A percentile compares a stretch with the other conserved stretches of the same genome.
Conservation (phyloP, 2,888 invertebrate species). For the Cerastis rubricosa region DNA sequence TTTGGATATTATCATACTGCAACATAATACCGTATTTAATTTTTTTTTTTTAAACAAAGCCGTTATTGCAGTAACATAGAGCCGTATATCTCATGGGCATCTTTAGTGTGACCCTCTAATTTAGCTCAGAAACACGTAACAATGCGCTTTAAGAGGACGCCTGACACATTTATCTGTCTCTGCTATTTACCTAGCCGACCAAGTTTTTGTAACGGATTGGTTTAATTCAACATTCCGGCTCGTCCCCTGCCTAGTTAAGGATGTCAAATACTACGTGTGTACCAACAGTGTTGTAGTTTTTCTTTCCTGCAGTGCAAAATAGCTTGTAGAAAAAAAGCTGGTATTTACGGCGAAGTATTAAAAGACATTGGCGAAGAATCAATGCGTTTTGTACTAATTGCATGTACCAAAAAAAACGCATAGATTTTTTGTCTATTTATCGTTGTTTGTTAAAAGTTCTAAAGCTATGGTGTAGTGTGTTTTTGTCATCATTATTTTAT, state of each 20-base stretch:
- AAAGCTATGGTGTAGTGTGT: too few species aligned
- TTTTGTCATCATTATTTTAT: too few species aligned
- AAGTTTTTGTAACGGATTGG: constrained; percentile 77
- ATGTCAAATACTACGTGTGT: constrained; percentile 48
- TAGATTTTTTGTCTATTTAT: not conserved
- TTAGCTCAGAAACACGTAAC: constrained; percentile 56
- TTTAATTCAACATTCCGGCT: constrained; percentile 73
- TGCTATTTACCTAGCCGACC: constrained; percentile 70
- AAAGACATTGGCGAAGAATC: not conserved
- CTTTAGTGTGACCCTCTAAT: constrained; percentile 50
- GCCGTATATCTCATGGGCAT: constrained; percentile 20
- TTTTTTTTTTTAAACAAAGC: not conserved
- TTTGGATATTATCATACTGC: not conserved
- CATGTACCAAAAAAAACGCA: not conserved
- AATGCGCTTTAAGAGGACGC: constrained; percentile 57
- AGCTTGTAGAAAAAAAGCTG: not conserved
- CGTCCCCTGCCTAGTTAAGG: constrained; percentile 61
- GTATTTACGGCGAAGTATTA: not conserved
- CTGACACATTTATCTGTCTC: constrained; percentile 68
- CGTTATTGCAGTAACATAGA: not conserved
- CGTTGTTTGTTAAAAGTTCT: too few species aligned
- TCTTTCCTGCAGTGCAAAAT: constrained; percentile 20
- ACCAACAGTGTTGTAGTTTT: constrained; percentile 36
- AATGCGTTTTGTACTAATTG: too few species aligned
- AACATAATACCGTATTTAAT: not conserved